Percentiles rank a stretch among this genome's conserved stretches.
phyloP scores from a whole-genome alignment of 2,888 invertebrate species.

The Esperia sulphurella region DNA sequence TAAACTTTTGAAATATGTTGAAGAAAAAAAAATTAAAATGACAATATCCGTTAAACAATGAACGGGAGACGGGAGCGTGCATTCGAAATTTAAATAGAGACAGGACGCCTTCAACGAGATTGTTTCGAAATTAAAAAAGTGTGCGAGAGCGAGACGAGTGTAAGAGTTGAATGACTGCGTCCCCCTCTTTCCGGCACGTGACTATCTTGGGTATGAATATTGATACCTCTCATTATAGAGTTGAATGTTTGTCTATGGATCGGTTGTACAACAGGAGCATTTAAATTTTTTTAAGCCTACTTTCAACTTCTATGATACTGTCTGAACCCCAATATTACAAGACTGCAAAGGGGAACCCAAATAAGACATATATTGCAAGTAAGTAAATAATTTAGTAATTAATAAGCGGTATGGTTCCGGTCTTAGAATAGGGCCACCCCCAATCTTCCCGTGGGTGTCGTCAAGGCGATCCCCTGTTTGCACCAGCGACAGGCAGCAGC shows the following conservation, averaged over 20 bases:
- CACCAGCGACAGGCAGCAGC: no score
- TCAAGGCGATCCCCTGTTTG: no score
- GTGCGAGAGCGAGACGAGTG: slow-evolving; percentile 24
- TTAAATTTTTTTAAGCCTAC: no score
- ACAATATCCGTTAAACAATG: slow-evolving; percentile 43
- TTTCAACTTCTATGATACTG: no score
- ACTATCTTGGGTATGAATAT: slow-evolving; percentile 47
- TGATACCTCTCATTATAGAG: slow-evolving; percentile 44
- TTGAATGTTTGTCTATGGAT: not conserved
- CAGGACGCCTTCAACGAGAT: slow-evolving; percentile 33
- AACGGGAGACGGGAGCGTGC: slow-evolving; percentile 35
- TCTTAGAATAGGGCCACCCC: no score
- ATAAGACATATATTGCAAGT: no score
- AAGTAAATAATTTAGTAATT: no score
- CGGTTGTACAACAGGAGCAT: not conserved
- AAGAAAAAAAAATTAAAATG: slow-evolving; percentile 32
- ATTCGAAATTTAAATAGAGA: slow-evolving; percentile 39
- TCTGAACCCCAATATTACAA: no score
- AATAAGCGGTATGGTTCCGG: no score
- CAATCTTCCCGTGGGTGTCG: no score
- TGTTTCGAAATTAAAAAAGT: slow-evolving; percentile 41
- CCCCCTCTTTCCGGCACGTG: slow-evolving; percentile 44
- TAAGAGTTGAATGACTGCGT: slow-evolving; percentile 19
- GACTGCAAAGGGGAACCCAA: no score
- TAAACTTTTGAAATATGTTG: slow-evolving; percentile 17